phyloP scores from a whole-genome alignment of 2,797 vertebrate genomes.

The Tiaroga cobitis region DNA sequence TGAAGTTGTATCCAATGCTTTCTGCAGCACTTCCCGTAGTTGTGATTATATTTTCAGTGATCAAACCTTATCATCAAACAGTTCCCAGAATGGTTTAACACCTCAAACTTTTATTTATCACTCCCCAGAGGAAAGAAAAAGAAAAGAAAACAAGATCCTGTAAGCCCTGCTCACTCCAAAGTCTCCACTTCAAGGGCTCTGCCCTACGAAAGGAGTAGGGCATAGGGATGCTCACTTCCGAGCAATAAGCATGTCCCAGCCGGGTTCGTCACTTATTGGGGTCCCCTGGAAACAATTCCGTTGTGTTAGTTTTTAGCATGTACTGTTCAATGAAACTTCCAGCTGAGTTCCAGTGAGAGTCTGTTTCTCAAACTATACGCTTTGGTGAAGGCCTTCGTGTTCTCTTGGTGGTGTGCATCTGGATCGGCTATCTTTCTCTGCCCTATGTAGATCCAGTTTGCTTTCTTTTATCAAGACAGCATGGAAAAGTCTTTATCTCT shows the following conservation, averaged over 20 bases:
- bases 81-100: neutral
- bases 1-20: neutral
- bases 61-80: neutral
- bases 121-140: too few relatives aligned
- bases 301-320: neutral
- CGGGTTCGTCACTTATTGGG: too few relatives aligned
- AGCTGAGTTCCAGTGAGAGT: neutral
- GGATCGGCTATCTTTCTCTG: conserved; percentile 11
- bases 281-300: too few relatives aligned
- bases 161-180: too few relatives aligned
- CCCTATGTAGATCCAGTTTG: conserved; percentile 8
- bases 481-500: too few relatives aligned
- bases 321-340: conserved; percentile 9
- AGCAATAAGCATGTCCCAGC: too few relatives aligned
- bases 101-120: neutral
- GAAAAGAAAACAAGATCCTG: too few relatives aligned
- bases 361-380: conserved; percentile 1
- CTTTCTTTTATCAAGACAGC: conserved; percentile 17
- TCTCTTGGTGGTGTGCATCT: conserved; percentile 4
- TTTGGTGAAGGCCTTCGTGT: conserved; percentile 5
- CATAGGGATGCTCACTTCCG: too few relatives aligned
- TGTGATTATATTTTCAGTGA: neutral
- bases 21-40: neutral
- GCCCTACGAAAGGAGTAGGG: too few relatives aligned
- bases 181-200: too few relatives aligned